Base-by-base conservation (phyloP, 2,797 vertebrate species). In the Xiphophorus birchmanni region DNA sequence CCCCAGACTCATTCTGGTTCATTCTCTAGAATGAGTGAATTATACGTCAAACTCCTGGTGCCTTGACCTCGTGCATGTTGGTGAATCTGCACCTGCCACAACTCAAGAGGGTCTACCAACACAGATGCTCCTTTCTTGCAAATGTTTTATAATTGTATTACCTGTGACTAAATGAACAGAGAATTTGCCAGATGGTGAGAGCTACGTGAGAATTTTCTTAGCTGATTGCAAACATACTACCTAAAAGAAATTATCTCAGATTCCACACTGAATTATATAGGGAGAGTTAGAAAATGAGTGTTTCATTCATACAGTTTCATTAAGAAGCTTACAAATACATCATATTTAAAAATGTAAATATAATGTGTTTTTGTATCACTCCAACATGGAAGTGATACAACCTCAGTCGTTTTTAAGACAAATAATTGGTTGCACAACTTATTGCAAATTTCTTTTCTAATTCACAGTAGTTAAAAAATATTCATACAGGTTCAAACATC, bases 1-100 rank as follows among this genome's bases (percentile, higher is more conserved):
- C 89, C 88, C 89, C 80, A 83, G 91, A 90, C 90, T 92, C 82
- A 84, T 90, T 92, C 87, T 88, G 81, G 82, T 85, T 91, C 79
- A 78, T 87, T 80, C 82, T 90, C 83, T 73, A 77, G n/a, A 67
- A 74, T 79, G 42, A 48, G 76, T 1, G 72, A 75, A 72, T 88
- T 84, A 74, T 5, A 35, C 78, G 74, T 78, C 73, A 50, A 60
- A 77, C 74, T 82, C 56, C 26, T 40, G 37, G 74, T 83, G 76
- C 87, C 84, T 86, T 50, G 4, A 48, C 48, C 73, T 79, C 75
- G 52, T 54, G 78, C 67, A 32, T 2, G 3, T 73, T 77, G 77
- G 73, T 72, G 79, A 77, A 75, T 81, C n/a, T 67, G 73, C 73
- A 78, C 80, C 73, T 80, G 72, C 50, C 80, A 75, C 77, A 83